A percentile compares a stretch with the other conserved stretches of the same genome.
These are phyloP conservation scores for Idaea aversata DNA, from an alignment of 2,888 invertebrate species.

Conservation along the genomic window DNA sequence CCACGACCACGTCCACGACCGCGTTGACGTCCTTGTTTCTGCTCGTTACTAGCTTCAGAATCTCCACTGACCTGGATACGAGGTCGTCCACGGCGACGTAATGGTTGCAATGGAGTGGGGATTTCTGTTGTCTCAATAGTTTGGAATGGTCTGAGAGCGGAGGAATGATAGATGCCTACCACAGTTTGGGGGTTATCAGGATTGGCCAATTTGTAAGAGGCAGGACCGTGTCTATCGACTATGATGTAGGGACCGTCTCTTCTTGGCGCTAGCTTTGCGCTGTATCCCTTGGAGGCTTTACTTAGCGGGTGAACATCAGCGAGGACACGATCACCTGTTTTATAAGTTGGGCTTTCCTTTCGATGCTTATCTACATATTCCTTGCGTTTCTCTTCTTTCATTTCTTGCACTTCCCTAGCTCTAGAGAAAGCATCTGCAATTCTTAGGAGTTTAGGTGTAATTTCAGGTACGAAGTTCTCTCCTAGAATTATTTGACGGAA, in stretches of 20 bases:
- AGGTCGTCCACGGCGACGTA: background rate
- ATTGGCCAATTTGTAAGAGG: background rate
- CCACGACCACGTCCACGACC: no score
- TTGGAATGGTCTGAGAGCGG: background rate
- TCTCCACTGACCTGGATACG: background rate
- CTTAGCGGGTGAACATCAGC: conserved; percentile 7
- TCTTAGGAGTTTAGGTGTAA: conserved; percentile 11
- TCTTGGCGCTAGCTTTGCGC: conserved; percentile 11
- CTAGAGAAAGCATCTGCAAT: conserved; percentile 7
- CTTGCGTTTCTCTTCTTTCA: conserved; percentile 13
- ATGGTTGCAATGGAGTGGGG: background rate
- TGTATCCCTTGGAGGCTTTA: conserved; percentile 1
- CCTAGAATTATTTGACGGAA: conserved; percentile 7
- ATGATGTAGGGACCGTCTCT: conserved; percentile 17
- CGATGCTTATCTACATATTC: conserved; percentile 5
- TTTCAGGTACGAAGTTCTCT: conserved; percentile 17
- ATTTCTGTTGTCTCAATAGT: background rate
- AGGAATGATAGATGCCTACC: background rate
- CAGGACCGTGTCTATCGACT: background rate
- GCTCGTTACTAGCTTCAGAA: background rate
- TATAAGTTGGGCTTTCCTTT: conserved; percentile 5
- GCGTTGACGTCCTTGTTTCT: no score
- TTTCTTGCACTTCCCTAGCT: conserved; percentile 12
- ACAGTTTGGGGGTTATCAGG: background rate
- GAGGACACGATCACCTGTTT: conserved; percentile 14